Base-by-base conservation (phyloP, 2,888 invertebrate genomes). In the Gasteruption jaculator region DNA sequence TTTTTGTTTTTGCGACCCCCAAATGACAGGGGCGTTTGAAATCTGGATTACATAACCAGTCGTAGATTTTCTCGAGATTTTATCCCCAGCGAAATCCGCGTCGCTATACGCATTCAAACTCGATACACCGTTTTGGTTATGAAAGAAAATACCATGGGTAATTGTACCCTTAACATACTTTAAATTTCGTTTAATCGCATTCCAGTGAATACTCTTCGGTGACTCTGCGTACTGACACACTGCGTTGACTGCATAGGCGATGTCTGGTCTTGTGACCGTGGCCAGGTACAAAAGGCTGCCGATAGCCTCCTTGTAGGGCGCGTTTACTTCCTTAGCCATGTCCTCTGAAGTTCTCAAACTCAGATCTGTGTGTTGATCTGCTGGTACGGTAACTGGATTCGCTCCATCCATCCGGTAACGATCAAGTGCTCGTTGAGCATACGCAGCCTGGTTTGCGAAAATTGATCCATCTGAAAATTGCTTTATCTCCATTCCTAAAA, bases 41-140 rank as follows among this genome's bases (percentile, higher is more conserved):
- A 50, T 8, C 20, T 48, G 40, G 4, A 52, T 33, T 1, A 51
- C 16, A 10, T 26, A 45, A 6, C 52, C 51, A 2, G 38, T 47
- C 2, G 54, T 53, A 3, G 52, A 54, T 35, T 44, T 53, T 24
- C 51, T 34, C 3, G 40, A 20, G 0, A 2, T 18, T 8, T 27
- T 40, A 15, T 50, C 49, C 1, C 48, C 49, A 4, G 48, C 49
- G 11, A 39, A 48, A 27, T 53, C 52, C 15, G 53, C 47, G 26
- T 41, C 41, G 21, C 43, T 48, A 25, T 35, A 50, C 2, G 46
- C 46, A 14, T 6, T 5, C 2, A 41, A 18, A 16, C 19, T 36
- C 5, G 26, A 19, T 6, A 29, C 29, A 14, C 16, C 19, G 8
- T 16, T 3, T 7, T 31, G 10, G 4, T 29, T 19, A 21, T 22